These are phyloP conservation scores for Pollenia amentaria DNA, from an alignment of 2,888 invertebrate genomes.

Conservation along the genomic window DNA sequence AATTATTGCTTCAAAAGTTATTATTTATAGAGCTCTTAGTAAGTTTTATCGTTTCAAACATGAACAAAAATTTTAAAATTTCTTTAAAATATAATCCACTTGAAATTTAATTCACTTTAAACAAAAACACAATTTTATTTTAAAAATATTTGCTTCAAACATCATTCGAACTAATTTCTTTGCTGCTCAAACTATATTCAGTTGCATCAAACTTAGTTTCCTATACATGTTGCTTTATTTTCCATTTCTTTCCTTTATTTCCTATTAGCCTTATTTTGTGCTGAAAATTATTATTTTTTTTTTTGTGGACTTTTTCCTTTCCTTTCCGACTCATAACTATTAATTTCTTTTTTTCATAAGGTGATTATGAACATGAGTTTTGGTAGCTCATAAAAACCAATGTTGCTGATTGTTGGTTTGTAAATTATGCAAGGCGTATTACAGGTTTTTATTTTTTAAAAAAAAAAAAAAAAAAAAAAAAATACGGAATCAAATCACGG, in stretches of 20 bases:
- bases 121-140: too few species aligned
- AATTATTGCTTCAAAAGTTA: not conserved
- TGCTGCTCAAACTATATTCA: too few species aligned
- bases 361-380: conserved; percentile 71
- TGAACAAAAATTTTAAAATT: not conserved
- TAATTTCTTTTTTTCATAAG: conserved; percentile 64
- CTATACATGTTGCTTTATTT: not conserved
- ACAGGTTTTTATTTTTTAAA: conserved; percentile 39
- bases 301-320: conserved; percentile 3
- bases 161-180: too few species aligned
- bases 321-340: conserved; percentile 38
- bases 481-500: conserved; percentile 63
- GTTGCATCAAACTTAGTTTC: not conserved
- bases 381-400: conserved; percentile 67
- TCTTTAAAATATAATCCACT: not conserved
- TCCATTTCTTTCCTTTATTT: not conserved
- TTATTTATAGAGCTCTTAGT: not conserved
- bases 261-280: conserved; percentile 26
- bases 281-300: not conserved
- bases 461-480: conserved; percentile 17
- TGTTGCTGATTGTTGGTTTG: conserved; percentile 64
- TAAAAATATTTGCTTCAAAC: too few species aligned
- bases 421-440: conserved; percentile 66
- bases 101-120: not conserved
- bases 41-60: not conserved